Evolutionary conservation across 2,888 invertebrate species (phyloP).

Genomic region (Drosophila ochracea): DNA sequence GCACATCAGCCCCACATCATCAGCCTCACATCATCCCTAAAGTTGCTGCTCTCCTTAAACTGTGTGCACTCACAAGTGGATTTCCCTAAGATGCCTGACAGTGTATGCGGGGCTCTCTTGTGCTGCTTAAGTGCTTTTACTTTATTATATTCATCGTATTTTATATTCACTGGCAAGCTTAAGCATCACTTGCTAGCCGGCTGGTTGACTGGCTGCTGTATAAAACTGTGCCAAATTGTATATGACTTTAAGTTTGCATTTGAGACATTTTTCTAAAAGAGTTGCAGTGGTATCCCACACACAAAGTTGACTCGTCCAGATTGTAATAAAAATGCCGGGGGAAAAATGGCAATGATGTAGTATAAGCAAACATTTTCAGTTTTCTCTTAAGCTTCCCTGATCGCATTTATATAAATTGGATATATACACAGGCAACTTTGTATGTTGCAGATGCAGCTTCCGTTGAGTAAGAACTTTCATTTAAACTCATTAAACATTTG

Average conservation of each 20-base stretch:
- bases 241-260: slow-evolving; percentile 4
- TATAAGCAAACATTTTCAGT: not conserved
- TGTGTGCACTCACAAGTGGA: slow-evolving; percentile 9
- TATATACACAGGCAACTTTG: not conserved
- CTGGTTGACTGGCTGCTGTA: not conserved
- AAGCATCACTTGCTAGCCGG: not conserved
- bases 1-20: too few relatives aligned
- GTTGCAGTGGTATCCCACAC: not conserved
- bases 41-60: slow-evolving; percentile 28
- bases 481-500: not conserved
- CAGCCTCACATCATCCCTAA: not conserved
- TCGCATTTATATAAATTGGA: not conserved
- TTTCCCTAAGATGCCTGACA: slow-evolving; percentile 1
- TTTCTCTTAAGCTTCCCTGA: not conserved
- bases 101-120: slow-evolving; percentile 4
- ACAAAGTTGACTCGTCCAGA: not conserved
- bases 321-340: not conserved
- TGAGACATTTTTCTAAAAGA: not conserved
- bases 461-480: not conserved
- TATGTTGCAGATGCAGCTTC: not conserved
- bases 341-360: not conserved
- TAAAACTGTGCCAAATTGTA: not conserved
- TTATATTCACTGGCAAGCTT: not conserved
- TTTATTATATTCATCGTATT: not conserved
- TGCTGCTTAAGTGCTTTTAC: slow-evolving; percentile 8